These are phyloP conservation scores for Pitangus sulphuratus DNA, from an alignment of 2,797 vertebrate genomes.

Conservation along the genomic window DNA sequence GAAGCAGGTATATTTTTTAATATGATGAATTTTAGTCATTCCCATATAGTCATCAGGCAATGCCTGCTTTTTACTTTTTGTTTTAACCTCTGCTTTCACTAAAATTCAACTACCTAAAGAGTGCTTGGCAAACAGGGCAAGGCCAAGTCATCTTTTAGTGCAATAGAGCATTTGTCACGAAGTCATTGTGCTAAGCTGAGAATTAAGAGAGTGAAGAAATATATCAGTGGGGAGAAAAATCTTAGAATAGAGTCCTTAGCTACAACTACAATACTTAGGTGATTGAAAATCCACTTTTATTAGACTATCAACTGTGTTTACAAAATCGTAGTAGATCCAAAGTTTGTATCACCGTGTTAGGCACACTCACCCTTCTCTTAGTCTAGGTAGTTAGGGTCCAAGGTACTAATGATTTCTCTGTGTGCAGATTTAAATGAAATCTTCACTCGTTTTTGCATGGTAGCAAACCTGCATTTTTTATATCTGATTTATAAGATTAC, in stretches of 20 bases:
- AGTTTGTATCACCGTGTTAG: conserved; percentile 48
- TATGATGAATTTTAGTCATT: not conserved
- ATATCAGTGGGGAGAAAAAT: not conserved
- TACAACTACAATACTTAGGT: not conserved
- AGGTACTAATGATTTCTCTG: conserved; percentile 63
- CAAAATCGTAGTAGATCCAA: conserved; percentile 65
- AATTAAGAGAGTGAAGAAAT: not conserved
- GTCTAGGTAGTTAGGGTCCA: conserved; percentile 66
- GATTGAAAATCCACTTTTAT: conserved; percentile 22
- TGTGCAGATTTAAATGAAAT: conserved; percentile 72
- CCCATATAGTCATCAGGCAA: not conserved
- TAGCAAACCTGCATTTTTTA: conserved; percentile 74
- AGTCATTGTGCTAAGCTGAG: conserved; percentile 14
- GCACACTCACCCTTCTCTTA: conserved; percentile 59
- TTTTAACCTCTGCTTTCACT: not conserved
- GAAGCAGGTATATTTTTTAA: not conserved
- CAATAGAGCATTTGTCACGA: not conserved
- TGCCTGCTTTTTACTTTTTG: not conserved
- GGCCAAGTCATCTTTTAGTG: not conserved
- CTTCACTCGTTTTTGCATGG: conserved; percentile 71
- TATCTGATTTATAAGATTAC: conserved; percentile 77
- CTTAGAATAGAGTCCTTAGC: conserved; percentile 53
- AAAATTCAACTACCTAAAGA: not conserved
- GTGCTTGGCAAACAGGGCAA: not conserved
- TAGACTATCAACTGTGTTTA: conserved; percentile 59